These are phyloP conservation scores for Stenotaenia linearis DNA, from an alignment of 2,888 invertebrate species.

Conservation along the genomic window DNA sequence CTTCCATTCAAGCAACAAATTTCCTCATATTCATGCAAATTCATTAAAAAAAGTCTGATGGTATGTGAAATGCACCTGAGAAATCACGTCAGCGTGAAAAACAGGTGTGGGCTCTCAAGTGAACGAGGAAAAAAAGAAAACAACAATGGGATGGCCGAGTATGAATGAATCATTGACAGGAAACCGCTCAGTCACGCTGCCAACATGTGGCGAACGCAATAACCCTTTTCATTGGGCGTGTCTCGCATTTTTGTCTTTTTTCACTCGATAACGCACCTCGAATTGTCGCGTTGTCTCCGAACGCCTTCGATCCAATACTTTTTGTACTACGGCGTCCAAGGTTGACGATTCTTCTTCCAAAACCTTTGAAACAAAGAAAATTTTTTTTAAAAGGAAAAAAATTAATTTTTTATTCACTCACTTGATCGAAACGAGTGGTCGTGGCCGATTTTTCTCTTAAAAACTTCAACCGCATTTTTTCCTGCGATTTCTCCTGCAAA, in stretches of 20 bases:
- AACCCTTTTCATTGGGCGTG: not conserved
- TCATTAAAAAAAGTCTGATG: not conserved
- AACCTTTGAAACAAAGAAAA: not conserved
- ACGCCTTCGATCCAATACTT: not conserved
- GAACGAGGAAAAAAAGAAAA: slow-evolving; percentile 24
- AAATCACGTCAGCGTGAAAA: not conserved
- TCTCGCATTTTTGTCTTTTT: too few species aligned
- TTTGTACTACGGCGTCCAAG: not conserved
- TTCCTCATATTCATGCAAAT: not conserved
- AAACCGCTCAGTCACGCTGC: not conserved
- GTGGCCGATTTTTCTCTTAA: not conserved
- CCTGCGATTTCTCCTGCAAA: not conserved
- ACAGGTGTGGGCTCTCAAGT: not conserved
- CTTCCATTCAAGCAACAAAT: not conserved
- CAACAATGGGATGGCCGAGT: not conserved
- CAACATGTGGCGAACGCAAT: not conserved
- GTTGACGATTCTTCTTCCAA: not conserved
- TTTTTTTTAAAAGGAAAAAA: not conserved
- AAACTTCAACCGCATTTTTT: not conserved
- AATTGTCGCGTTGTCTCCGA: not conserved
- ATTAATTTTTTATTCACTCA: not conserved
- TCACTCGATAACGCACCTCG: not conserved
- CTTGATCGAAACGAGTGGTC: not conserved
- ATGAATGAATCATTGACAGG: not conserved
- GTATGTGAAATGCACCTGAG: not conserved